Base-by-base conservation (phyloP, 2,888 invertebrate genomes). In the Parnassius orleans region DNA sequence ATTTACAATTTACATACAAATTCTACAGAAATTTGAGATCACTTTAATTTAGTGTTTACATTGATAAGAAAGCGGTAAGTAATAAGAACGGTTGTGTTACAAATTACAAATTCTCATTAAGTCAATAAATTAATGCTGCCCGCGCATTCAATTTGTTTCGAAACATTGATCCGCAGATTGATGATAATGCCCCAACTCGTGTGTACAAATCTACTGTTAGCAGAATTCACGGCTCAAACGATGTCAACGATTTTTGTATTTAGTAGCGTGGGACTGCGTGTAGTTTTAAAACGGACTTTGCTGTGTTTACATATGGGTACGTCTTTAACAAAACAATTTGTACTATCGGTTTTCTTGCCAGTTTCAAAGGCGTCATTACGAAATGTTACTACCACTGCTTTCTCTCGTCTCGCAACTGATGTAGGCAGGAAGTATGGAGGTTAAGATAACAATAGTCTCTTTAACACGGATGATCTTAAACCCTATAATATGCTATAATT, bases 371-470 rank as follows among this genome's bases (percentile, higher is more conserved):
- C 72, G 69, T 69, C 67, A 76, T 90, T 87, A 87, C 84, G 85
- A 88, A 85, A 89, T 84, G 74, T 74, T 78, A 75, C 71, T 78
- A 74, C 70, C 71, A 64, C 73, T 83, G 86, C 87, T 88, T 88
- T 88, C 86, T 86, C 85, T 87, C 78, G 77, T 79, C 82, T 83
- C 80, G 81, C 79, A 81, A 81, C 80, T 81, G 80, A 84, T 86
- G 81, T 64, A 57, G 77, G 77, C 76, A 76, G 75, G 79, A 75
- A 79, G 79, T 81, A 88, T 85, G 84, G 86, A 89, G 90, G 88
- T 90, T 89, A 90, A 83, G 79, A 89, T 81, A 90, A 90, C 88
- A 90, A 79, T 79, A 79, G 84, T 78, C 60, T 63, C 60, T 60
- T 61, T 56, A n/a, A 55, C 60, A 33, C 33, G 44, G 44, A 61